A percentile compares a stretch with the other conserved stretches of the same genome.
Evolutionary conservation across 2,888 invertebrate species (phyloP).

Genomic region (Leptogaster cylindrica): DNA sequence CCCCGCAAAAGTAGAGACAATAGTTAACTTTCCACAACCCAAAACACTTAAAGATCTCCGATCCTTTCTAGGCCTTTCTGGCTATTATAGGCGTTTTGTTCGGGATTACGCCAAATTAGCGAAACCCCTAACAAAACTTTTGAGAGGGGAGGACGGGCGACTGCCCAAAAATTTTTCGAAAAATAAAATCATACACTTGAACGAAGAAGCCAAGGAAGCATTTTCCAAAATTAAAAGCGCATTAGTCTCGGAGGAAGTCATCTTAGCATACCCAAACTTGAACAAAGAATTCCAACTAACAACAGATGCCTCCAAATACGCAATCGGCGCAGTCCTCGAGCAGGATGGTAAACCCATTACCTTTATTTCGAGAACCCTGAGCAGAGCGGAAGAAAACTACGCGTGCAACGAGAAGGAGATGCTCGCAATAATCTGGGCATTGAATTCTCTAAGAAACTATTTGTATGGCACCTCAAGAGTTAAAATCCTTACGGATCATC

Average conservation of each 20-base stretch:
- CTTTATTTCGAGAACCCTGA: conserved; percentile 23
- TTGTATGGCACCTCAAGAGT: background rate
- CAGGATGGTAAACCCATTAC: conserved; percentile 17
- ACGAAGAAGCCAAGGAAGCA: conserved; percentile 5
- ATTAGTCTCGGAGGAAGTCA: conserved; percentile 19
- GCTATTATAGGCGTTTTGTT: no score
- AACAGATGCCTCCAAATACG: conserved; percentile 13
- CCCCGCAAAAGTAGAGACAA: no score
- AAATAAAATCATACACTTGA: conserved; percentile 25
- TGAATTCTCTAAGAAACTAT: background rate
- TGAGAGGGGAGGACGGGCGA: conserved; percentile 4
- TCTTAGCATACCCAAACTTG: conserved; percentile 19
- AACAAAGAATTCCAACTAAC: conserved; percentile 18
- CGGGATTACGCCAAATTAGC: no score
- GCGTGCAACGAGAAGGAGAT: conserved; percentile 29
- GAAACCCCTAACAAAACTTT: conserved; percentile 2
- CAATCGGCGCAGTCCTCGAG: conserved; percentile 4
- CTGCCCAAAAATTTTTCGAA: conserved; percentile 28
- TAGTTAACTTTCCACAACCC: no score
- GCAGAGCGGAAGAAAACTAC: conserved; percentile 45
- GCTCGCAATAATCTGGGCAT: conserved; percentile 9
- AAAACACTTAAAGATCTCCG: no score
- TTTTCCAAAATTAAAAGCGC: conserved; percentile 31
- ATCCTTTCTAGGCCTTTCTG: no score
- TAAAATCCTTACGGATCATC: background rate